phyloP scores from a whole-genome alignment of 37 sponge, comb jelly and placozoan species.

The Spongia lamella region DNA sequence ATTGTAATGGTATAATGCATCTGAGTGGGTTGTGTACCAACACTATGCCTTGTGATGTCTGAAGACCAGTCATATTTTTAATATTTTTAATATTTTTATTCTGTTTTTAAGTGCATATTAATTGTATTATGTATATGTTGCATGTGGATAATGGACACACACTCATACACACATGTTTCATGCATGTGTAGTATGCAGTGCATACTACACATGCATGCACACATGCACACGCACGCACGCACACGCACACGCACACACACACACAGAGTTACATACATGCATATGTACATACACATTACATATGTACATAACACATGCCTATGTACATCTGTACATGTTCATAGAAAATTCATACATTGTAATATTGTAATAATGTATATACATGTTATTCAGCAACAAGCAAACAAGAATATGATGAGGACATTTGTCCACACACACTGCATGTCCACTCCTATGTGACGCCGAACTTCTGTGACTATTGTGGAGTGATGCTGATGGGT shows the following conservation, averaged over 20 bases:
- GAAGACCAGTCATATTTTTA: background rate
- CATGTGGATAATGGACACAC: too few species aligned
- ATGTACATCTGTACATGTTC: too few species aligned
- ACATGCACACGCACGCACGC: conserved; percentile 30
- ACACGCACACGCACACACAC: conserved; percentile 36
- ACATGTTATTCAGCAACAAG: conserved; percentile 12
- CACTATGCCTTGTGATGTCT: background rate
- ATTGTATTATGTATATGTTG: too few species aligned
- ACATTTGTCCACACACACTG: conserved; percentile 79
- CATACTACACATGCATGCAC: background rate
- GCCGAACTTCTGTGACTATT: conserved; percentile 89
- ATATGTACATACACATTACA: background rate
- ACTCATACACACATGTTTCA: too few species aligned
- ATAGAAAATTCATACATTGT: background rate
- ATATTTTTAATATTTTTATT: too few species aligned
- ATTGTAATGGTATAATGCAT: too few species aligned
- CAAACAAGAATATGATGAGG: conserved; percentile 59
- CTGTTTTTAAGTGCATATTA: too few species aligned
- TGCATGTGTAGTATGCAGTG: too few species aligned
- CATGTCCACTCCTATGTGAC: conserved; percentile 77
- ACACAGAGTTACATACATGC: conserved; percentile 42
- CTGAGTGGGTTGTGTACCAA: background rate
- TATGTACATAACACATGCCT: conserved; percentile 11
- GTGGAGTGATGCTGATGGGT: conserved; percentile 82
- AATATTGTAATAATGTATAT: background rate